A percentile compares a stretch with the other conserved stretches of the same genome.
These are phyloP conservation scores for Arge pagana DNA, from an alignment of 2,888 invertebrate genomes.

Conservation along the genomic window DNA sequence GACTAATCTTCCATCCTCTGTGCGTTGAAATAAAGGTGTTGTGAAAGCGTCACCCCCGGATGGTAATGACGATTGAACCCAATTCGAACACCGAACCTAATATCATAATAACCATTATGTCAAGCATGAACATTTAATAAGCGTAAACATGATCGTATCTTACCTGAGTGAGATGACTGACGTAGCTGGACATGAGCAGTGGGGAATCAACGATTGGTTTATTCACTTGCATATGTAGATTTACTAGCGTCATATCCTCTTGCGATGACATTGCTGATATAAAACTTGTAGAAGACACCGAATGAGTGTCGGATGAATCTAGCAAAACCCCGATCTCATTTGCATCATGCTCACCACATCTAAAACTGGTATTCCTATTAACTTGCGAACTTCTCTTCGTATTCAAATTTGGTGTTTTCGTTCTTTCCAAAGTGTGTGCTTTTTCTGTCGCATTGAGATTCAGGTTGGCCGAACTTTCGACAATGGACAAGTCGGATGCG, in stretches of 20 bases:
- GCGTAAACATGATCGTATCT: conserved; percentile 33
- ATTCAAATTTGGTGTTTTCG: conserved; percentile 36
- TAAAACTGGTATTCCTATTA: conserved; percentile 38
- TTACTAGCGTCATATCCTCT: conserved; percentile 89
- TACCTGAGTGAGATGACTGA: conserved; percentile 88
- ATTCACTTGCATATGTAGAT: conserved; percentile 92
- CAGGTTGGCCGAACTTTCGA: conserved; percentile 49
- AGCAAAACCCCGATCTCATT: conserved; percentile 53
- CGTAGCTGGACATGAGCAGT: conserved; percentile 91
- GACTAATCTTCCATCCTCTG: conserved; percentile 74
- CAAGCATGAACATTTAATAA: too few species aligned
- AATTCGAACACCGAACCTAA: conserved; percentile 70
- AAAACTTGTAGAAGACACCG: conserved; percentile 82
- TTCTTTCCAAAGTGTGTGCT: conserved; percentile 52
- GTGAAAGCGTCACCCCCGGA: conserved; percentile 78
- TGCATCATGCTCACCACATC: conserved; percentile 32
- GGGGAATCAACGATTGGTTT: conserved; percentile 92
- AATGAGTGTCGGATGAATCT: conserved; percentile 75
- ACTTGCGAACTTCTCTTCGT: conserved; percentile 42
- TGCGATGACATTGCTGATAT: conserved; percentile 92
- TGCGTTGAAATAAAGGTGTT: conserved; percentile 77
- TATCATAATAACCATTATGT: too few species aligned
- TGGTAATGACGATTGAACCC: conserved; percentile 74
- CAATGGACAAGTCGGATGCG: conserved; percentile 65
- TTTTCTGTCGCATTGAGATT: conserved; percentile 45